Percentiles rank a stretch among this genome's conserved stretches.
These are phyloP conservation scores for Drosophila littoralis DNA, from an alignment of 1,140 invertebrate species.

Conservation along the genomic window DNA sequence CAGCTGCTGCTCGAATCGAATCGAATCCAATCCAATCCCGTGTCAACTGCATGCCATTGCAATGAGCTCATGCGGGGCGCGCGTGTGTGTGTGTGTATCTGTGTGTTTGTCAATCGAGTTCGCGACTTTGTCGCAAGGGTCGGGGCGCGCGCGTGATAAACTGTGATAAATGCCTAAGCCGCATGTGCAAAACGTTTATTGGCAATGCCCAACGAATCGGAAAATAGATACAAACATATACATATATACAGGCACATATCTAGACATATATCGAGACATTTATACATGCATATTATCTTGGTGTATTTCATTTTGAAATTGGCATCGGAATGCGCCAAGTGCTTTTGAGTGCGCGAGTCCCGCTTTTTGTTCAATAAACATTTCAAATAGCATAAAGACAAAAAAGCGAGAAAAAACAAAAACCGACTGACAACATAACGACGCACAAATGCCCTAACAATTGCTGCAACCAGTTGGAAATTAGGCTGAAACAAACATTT, in stretches of 20 bases:
- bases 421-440: background rate
- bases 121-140: constrained; percentile 58
- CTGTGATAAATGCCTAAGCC: constrained; percentile 62
- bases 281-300: constrained; percentile 1
- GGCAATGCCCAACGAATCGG: constrained; percentile 65
- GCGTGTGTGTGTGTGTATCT: constrained; percentile 26
- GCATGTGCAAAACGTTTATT: constrained; percentile 62
- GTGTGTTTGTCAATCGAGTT: constrained; percentile 73
- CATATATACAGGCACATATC: constrained; percentile 31
- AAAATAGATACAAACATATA: constrained; percentile 44
- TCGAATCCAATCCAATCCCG: constrained; percentile 25
- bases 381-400: constrained; percentile 40
- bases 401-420: constrained; percentile 1
- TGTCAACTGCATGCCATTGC: constrained; percentile 77
- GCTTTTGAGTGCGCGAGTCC: constrained; percentile 27
- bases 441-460: background rate
- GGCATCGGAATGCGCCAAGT: constrained; percentile 38
- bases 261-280: background rate
- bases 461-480: too few species aligned
- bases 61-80: constrained; percentile 73
- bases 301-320: constrained; percentile 67
- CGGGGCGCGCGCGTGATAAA: background rate
- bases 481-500: too few species aligned
- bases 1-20: constrained; percentile 8
- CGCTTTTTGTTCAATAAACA: constrained; percentile 43